Evolutionary conservation across 2,113 vertebrate genomes (phyloP).

Genomic region (Paedocypris sp.): DNA sequence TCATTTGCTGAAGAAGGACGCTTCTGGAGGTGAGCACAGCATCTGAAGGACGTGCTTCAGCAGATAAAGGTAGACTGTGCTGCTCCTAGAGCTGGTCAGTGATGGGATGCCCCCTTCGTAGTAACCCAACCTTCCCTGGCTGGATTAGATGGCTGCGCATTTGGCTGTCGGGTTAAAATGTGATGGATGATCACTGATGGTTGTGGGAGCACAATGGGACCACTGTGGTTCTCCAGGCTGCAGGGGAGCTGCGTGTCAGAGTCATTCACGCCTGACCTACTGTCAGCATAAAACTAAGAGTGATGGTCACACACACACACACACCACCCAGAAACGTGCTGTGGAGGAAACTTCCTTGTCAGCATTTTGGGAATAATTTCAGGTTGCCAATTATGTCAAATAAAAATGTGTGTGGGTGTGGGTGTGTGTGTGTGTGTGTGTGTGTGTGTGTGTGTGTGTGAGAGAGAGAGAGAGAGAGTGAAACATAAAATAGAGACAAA

Average conservation of each 20-base stretch:
- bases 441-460: no score
- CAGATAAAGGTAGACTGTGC: not conserved
- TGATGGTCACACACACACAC: slow-evolving; percentile 17
- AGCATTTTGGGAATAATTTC: slow-evolving; percentile 40
- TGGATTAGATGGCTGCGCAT: slow-evolving; percentile 57
- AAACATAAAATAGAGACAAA: no score
- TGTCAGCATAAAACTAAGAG: slow-evolving; percentile 63
- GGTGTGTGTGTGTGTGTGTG: no score
- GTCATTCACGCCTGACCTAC: slow-evolving; percentile 67
- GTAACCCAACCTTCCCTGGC: slow-evolving; percentile 25
- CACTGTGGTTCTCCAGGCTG: slow-evolving; percentile 56
- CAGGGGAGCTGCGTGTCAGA: slow-evolving; percentile 61
- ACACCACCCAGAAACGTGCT: not conserved
- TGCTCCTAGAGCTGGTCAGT: not conserved
- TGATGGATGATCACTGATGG: slow-evolving; percentile 84
- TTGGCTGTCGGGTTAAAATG: slow-evolving; percentile 75
- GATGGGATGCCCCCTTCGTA: not conserved
- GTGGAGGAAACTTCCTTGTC: slow-evolving; percentile 35
- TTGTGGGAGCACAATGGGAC: slow-evolving; percentile 67
- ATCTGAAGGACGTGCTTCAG: not conserved
- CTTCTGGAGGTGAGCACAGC: no score
- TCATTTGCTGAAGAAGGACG: not conserved
- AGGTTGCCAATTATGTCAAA: not conserved
- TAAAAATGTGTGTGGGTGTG: not conserved
- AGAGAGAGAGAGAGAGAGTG: no score